Conservation (phyloP, 2,888 invertebrate species). For the Empis stercorea region DNA sequence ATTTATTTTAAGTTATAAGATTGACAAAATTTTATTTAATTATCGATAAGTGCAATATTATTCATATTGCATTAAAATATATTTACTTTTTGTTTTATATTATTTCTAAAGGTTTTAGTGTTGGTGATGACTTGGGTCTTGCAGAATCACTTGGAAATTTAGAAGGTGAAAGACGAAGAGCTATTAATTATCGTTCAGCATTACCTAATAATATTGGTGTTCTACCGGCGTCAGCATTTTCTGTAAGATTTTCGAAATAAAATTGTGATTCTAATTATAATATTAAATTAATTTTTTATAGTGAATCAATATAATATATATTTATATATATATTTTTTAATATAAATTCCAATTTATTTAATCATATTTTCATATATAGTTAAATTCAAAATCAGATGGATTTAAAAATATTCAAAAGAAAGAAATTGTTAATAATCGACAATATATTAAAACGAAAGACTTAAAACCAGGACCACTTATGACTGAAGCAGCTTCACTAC, state of each 20-base stretch:
- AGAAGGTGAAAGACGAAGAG: constrained; percentile 57
- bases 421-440: constrained; percentile 6
- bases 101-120: constrained; percentile 55
- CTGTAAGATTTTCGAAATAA: constrained; percentile 17
- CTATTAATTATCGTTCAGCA: constrained; percentile 44
- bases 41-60: too few species aligned
- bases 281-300: too few species aligned
- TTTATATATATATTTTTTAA: neutral
- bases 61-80: too few species aligned
- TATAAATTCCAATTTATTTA: neutral
- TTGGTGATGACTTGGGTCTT: constrained; percentile 78
- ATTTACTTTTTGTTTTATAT: neutral
- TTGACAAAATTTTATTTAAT: too few species aligned
- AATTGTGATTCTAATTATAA: too few species aligned
- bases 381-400: neutral
- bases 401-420: constrained; percentile 6
- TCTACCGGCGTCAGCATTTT: constrained; percentile 22
- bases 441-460: too few species aligned
- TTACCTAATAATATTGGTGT: constrained; percentile 37
- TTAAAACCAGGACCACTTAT: constrained; percentile 15
- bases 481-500: constrained; percentile 43
- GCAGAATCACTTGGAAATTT: constrained; percentile 67
- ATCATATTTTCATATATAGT: too few species aligned
- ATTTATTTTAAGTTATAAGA: too few species aligned
- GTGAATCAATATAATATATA: too few species aligned